Base-by-base conservation (phyloP, 2,888 invertebrate species). In the Arctia plantaginis region DNA sequence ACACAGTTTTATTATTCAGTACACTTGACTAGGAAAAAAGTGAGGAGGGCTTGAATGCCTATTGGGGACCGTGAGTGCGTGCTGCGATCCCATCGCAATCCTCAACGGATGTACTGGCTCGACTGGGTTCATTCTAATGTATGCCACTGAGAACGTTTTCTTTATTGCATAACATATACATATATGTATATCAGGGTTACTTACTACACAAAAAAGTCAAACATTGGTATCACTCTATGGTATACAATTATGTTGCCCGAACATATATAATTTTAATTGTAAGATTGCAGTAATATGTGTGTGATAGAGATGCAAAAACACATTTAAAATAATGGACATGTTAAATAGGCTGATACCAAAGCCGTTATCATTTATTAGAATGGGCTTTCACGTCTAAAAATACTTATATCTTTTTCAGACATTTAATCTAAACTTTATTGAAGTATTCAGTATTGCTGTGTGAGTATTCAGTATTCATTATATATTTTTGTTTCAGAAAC, bases 1-100 rank as follows among this genome's bases (percentile, higher is more conserved):
- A 89, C 87, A 89, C 88, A 88, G 87, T 90, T 90, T 89, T 92
- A 90, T 92, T 91, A 90, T 92, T 89, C 89, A 85, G 83, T 84
- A 80, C 86, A 89, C 91, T 91, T 88, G 86, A 90, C 82, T 84
- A 83, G 85, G 88, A 88, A 86, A 89, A 91, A 91, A 91, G 90
- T 88, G 89, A 90, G 91, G 89, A 83, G 87, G 86, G 87, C 83
- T 87, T 74, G 86, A 91, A 91, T 84, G 88, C 85, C 88, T 87
- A 89, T 92, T 91, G 90, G 90, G 88, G 87, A n/a, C 80, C 75
- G 80, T 81, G 86, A 88, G 87, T 87, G 90, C 90, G 90, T 90
- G 89, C 86, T 87, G 88, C 82, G 88, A 85, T 89, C 90, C 86
- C 86, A 82, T 87, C 88, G 89, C 90, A 89, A 88, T 87, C 83